A percentile compares a stretch with the other conserved stretches of the same genome.
Evolutionary conservation across 2,113 vertebrate genomes (phyloP).

Genomic region (Chunga burmeisteri): DNA sequence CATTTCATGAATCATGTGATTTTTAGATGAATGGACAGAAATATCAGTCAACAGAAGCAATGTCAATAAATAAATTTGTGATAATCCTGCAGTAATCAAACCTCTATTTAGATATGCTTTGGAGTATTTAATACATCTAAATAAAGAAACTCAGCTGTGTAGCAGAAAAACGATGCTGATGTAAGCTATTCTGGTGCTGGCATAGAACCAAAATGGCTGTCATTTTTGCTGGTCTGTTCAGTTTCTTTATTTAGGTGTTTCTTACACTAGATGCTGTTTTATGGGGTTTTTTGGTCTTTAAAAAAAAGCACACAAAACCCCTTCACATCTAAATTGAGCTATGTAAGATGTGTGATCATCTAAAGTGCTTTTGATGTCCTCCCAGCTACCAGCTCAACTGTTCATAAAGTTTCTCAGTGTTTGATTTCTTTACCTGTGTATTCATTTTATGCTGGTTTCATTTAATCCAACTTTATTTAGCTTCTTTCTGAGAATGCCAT

Average conservation of each 20-base stretch:
- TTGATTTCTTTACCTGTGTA: conserved; percentile 10
- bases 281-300: not conserved
- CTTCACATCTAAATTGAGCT: not conserved
- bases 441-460: not conserved
- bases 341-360: not conserved
- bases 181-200: conserved; percentile 36
- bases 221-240: conserved; percentile 53
- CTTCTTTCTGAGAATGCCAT: not conserved
- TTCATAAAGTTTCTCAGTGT: not conserved
- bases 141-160: conserved; percentile 60
- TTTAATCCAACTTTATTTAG: not conserved
- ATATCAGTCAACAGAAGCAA: conserved; percentile 37
- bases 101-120: conserved; percentile 47
- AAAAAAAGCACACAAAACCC: not conserved
- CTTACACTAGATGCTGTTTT: not conserved
- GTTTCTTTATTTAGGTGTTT: conserved; percentile 55
- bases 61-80: conserved; percentile 26
- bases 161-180: conserved; percentile 39
- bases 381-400: not conserved
- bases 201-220: conserved; percentile 27
- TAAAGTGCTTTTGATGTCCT: not conserved
- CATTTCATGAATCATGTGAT: not conserved
- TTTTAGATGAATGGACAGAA: conserved; percentile 51
- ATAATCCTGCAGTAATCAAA: conserved; percentile 48
- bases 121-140: conserved; percentile 39